A percentile compares a stretch with the other conserved stretches of the same genome.
phyloP scores from a whole-genome alignment of 2,888 invertebrate genomes.

The Branchipolynoe longqiensis region DNA sequence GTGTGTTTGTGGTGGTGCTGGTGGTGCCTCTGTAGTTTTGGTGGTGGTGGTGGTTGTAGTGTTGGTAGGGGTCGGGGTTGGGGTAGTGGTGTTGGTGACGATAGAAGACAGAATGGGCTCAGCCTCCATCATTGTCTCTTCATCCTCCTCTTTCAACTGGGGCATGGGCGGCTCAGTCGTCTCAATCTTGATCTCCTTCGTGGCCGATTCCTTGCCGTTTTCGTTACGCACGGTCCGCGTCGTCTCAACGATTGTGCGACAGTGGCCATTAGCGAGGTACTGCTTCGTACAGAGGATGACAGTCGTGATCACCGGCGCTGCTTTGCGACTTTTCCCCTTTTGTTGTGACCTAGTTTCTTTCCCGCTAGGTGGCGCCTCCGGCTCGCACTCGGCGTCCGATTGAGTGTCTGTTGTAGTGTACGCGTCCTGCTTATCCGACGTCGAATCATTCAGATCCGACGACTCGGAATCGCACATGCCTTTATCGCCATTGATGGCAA shows the following conservation, averaged over 20 bases:
- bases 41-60: neutral
- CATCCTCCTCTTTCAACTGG: conserved; percentile 43
- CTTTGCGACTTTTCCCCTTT: neutral
- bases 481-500: neutral
- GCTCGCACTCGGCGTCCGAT: neutral
- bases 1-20: too few relatives aligned
- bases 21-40: neutral
- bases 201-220: conserved; percentile 17
- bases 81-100: neutral
- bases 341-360: neutral
- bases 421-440: neutral
- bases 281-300: conserved; percentile 36
- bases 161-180: conserved; percentile 51
- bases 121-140: neutral
- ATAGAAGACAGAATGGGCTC: neutral
- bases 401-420: neutral
- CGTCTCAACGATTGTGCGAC: conserved; percentile 24
- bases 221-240: conserved; percentile 34
- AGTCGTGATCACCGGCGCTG: neutral
- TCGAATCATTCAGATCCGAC: neutral
- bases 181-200: conserved; percentile 10
- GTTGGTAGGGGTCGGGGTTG: neutral
- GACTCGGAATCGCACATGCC: neutral
- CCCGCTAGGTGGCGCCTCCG: neutral
- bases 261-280: conserved; percentile 45